phyloP scores from a whole-genome alignment of 2,113 vertebrate genomes.

The chimpanzee (Pan troglodytes) region DNA sequence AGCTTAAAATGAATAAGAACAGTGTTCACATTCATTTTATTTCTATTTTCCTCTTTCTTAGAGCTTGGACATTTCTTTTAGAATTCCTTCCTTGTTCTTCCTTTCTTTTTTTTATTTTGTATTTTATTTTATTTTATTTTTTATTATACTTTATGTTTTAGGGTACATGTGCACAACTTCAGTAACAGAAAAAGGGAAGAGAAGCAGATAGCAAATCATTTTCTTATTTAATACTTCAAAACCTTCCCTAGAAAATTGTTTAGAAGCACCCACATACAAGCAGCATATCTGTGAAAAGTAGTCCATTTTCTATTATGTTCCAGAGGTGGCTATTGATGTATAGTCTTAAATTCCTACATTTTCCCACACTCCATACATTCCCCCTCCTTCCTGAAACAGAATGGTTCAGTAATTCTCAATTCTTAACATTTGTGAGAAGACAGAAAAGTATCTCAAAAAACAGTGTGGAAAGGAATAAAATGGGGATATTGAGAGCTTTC shows the following conservation, averaged over 20 bases:
- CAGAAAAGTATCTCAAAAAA: background rate
- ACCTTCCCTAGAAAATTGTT: background rate
- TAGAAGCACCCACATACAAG: background rate
- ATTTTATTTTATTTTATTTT: too few relatives aligned
- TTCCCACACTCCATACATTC: background rate
- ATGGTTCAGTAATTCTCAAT: background rate
- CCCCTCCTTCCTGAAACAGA: background rate
- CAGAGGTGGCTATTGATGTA: background rate
- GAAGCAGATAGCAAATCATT: background rate
- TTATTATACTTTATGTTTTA: too few relatives aligned
- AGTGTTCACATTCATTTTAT: background rate
- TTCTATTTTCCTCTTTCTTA: background rate
- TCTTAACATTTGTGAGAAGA: background rate
- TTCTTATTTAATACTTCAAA: background rate
- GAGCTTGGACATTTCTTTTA: background rate
- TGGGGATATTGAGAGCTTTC: background rate
- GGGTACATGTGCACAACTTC: too few relatives aligned
- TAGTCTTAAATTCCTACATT: background rate
- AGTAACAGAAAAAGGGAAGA: background rate
- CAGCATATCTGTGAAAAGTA: background rate
- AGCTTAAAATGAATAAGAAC: background rate
- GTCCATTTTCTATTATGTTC: background rate
- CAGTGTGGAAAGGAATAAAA: background rate
- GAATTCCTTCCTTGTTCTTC: background rate
- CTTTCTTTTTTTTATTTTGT: background rate